Conservation (phyloP, 2,113 vertebrate genomes). For the Silurus meridionalis region DNA sequence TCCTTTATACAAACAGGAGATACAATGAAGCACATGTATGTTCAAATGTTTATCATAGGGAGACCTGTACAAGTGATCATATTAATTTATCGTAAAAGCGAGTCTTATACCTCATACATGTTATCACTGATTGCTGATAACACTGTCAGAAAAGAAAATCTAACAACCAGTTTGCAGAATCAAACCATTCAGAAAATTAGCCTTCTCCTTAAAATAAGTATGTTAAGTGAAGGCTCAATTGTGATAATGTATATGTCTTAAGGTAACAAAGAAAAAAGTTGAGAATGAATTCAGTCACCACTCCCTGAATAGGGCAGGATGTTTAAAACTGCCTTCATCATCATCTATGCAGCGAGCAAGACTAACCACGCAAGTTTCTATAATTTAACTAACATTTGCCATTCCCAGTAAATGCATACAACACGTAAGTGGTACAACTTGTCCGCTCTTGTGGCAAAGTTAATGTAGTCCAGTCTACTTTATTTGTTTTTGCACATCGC, state of each 20-base stretch:
- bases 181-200: conserved; percentile 73
- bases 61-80: conserved; percentile 20
- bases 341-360: background rate
- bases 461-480: conserved; percentile 24
- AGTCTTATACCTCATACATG: conserved; percentile 30
- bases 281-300: conserved; percentile 8
- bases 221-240: conserved; percentile 42
- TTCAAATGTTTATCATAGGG: conserved; percentile 14
- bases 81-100: conserved; percentile 40
- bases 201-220: conserved; percentile 67
- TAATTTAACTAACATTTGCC: conserved; percentile 20
- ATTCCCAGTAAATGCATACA: conserved; percentile 40
- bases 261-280: conserved; percentile 30
- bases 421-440: conserved; percentile 34
- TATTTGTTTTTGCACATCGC: conserved; percentile 49
- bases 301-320: conserved; percentile 29
- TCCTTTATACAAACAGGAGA: conserved; percentile 27
- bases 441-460: conserved; percentile 25
- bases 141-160: conserved; percentile 44
- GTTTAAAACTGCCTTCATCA: conserved; percentile 23
- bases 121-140: conserved; percentile 46
- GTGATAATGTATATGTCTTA: conserved; percentile 41
- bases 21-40: conserved; percentile 19
- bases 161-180: conserved; percentile 76
- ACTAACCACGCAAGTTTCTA: conserved; percentile 20